A percentile compares a stretch with the other conserved stretches of the same genome.
Evolutionary conservation across 2,888 invertebrate genomes (phyloP).

Genomic region (Leptinotarsa peninsularis): DNA sequence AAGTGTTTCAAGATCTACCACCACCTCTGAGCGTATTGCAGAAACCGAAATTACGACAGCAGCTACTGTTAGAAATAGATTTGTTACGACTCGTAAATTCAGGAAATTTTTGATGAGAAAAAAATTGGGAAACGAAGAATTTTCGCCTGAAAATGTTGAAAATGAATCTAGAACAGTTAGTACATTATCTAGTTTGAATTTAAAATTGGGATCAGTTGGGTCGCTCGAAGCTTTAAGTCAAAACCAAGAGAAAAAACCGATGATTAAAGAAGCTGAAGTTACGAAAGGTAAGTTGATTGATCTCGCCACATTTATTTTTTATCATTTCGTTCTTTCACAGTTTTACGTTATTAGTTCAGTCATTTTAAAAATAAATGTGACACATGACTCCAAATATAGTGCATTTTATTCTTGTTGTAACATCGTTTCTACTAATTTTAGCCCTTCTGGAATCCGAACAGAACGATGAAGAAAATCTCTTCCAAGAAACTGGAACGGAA

Average conservation of each 20-base stretch:
- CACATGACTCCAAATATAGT: too few species aligned
- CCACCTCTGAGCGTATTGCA: background rate
- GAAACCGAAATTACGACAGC: background rate
- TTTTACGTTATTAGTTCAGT: too few species aligned
- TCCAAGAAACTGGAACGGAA: constrained; percentile 24
- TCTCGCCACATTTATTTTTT: too few species aligned
- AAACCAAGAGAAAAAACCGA: background rate
- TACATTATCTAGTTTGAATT: background rate
- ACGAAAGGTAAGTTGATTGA: background rate
- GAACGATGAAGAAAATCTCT: constrained; percentile 26
- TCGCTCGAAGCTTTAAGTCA: background rate
- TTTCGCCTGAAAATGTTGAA: background rate
- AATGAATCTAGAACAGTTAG: background rate
- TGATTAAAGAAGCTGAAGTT: background rate
- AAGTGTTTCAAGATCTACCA: background rate
- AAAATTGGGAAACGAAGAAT: background rate
- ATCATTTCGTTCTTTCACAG: too few species aligned
- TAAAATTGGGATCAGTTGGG: background rate
- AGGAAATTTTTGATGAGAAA: constrained; percentile 2
- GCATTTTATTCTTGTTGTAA: too few species aligned
- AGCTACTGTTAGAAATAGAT: background rate
- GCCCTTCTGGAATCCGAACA: constrained; percentile 1
- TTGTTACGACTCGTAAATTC: background rate
- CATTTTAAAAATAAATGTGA: too few species aligned
- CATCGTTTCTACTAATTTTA: background rate